phyloP scores from a whole-genome alignment of 2,797 vertebrate genomes.

The Thalassophryne amazonica region DNA sequence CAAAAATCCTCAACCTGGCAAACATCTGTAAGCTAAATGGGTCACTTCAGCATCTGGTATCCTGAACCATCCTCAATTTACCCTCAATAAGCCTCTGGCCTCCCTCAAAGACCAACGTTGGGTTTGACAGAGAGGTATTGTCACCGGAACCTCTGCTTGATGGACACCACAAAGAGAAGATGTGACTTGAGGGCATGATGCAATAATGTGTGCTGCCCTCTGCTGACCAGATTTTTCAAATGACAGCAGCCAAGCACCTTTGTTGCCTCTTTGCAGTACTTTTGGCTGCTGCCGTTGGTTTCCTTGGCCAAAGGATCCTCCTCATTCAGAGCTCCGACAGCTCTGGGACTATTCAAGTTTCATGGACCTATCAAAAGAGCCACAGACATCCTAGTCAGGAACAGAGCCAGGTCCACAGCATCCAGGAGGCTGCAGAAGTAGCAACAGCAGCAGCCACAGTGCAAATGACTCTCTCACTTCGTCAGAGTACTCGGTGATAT shows the following conservation, averaged over 20 bases:
- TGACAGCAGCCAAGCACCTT: slow-evolving; percentile 42
- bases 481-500: not conserved
- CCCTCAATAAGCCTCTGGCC: slow-evolving; percentile 12
- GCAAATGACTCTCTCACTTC: slow-evolving; percentile 34
- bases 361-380: slow-evolving; percentile 64
- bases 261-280: slow-evolving; percentile 38
- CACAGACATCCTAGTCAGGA: slow-evolving; percentile 45
- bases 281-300: slow-evolving; percentile 34
- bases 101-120: not conserved
- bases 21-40: slow-evolving; percentile 1
- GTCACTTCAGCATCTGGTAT: slow-evolving; percentile 27
- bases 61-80: slow-evolving; percentile 7
- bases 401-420: slow-evolving; percentile 26
- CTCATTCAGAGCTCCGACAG: slow-evolving; percentile 58
- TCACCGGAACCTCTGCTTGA: slow-evolving; percentile 10
- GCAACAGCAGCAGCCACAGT: slow-evolving; percentile 8
- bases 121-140: slow-evolving; percentile 31
- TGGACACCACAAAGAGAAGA: slow-evolving; percentile 22
- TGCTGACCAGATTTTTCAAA: slow-evolving; percentile 55
- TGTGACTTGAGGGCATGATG: slow-evolving; percentile 32
- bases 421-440: slow-evolving; percentile 39
- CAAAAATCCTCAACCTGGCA: not conserved
- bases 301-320: slow-evolving; percentile 47
- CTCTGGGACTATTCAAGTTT: slow-evolving; percentile 65
- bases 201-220: slow-evolving; percentile 35